These are phyloP conservation scores for Hoplodrina blanda DNA, from an alignment of 2,888 invertebrate species.

Conservation along the genomic window DNA sequence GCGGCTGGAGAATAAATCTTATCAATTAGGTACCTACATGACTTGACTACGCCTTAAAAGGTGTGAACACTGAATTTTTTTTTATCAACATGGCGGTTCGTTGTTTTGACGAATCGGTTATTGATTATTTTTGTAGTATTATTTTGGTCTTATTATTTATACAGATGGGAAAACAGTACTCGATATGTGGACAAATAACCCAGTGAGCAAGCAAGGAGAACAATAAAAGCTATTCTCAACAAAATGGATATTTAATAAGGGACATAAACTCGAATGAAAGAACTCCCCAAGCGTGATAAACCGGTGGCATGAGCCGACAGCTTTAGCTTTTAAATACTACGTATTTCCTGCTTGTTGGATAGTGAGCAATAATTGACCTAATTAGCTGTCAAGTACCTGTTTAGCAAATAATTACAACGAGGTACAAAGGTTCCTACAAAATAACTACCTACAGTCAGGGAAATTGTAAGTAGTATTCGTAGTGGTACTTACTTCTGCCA, in stretches of 20 bases:
- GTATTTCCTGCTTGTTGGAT: conserved; percentile 7
- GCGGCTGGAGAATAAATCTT: conserved; percentile 36
- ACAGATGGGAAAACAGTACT: no score
- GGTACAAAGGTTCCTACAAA: neutral
- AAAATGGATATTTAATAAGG: neutral
- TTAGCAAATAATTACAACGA: conserved; percentile 32
- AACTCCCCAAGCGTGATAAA: conserved; percentile 3
- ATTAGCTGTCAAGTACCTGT: conserved; percentile 40
- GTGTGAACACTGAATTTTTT: conserved; percentile 19
- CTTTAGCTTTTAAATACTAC: conserved; percentile 6
- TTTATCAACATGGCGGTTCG: neutral
- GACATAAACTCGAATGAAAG: conserved; percentile 20
- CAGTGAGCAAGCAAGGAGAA: neutral
- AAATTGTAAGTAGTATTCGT: neutral
- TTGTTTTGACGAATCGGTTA: neutral
- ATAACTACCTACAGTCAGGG: neutral
- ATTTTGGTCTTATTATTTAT: no score
- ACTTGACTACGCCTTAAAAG: conserved; percentile 8
- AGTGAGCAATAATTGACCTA: conserved; percentile 28
- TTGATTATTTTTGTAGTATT: neutral
- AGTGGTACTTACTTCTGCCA: no score
- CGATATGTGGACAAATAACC: neutral
- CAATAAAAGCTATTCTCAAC: neutral
- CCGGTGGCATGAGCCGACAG: conserved; percentile 18
- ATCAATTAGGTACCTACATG: conserved; percentile 29